A percentile compares a stretch with the other conserved stretches of the same genome.
These are phyloP conservation scores for Anseranas semipalmata DNA, from an alignment of 2,113 vertebrate species.

Conservation along the genomic window DNA sequence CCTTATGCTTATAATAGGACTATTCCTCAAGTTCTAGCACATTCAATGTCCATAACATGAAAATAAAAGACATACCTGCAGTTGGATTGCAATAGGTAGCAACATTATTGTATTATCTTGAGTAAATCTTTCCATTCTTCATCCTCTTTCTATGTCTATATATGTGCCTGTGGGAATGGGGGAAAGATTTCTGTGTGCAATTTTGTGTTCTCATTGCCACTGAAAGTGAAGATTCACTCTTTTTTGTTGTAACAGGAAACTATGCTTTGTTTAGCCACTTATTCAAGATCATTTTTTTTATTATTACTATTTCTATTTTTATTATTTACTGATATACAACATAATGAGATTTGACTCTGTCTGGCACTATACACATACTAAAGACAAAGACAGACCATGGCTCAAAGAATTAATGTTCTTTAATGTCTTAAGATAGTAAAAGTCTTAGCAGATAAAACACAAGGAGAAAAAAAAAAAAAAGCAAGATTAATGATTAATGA, in stretches of 20 bases:
- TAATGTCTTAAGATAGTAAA: neutral
- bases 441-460: neutral
- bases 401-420: neutral
- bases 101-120: neutral
- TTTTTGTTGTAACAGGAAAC: neutral
- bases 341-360: neutral
- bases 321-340: neutral
- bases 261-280: neutral
- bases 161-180: neutral
- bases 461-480: neutral
- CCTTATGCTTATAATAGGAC: neutral
- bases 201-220: neutral
- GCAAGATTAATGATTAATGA: slow-evolving; percentile 38
- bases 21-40: neutral
- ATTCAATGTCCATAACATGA: neutral
- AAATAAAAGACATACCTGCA: neutral
- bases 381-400: neutral
- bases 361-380: neutral
- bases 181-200: neutral
- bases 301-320: neutral
- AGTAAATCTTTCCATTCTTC: neutral
- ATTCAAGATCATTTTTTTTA: neutral
- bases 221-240: neutral
- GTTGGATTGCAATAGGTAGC: neutral
- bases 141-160: neutral